A percentile compares a stretch with the other conserved stretches of the same genome.
These are phyloP conservation scores for Chymomyza fuscimana DNA, from an alignment of 2,888 invertebrate species.

Conservation along the genomic window DNA sequence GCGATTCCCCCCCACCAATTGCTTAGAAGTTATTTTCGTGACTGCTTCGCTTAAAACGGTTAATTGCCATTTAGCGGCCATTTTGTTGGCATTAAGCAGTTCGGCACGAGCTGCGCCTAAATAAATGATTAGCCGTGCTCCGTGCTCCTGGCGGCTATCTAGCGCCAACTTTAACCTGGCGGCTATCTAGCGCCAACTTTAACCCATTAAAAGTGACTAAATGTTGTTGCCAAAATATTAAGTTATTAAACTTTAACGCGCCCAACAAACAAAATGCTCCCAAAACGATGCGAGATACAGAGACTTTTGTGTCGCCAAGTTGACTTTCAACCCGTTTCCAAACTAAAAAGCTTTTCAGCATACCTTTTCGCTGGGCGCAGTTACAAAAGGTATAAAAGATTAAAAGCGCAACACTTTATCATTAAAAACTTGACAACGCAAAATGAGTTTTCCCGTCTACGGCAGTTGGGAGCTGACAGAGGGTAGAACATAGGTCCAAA, in stretches of 20 bases:
- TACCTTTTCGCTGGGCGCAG: too few species aligned
- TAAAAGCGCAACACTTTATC: constrained; percentile 68
- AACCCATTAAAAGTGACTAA: not conserved
- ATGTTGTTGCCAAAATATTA: not conserved
- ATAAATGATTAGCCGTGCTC: not conserved
- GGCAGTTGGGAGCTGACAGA: not conserved
- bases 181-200: not conserved
- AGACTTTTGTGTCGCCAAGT: not conserved
- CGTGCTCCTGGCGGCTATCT: too few species aligned
- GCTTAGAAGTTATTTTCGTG: too few species aligned
- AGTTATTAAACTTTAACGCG: constrained; percentile 8
- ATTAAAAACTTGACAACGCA: constrained; percentile 65
- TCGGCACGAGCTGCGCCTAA: not conserved
- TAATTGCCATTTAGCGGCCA: not conserved
- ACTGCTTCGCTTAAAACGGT: not conserved
- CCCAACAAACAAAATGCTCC: too few species aligned
- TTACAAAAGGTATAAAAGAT: constrained; percentile 42
- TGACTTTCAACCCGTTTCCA: not conserved
- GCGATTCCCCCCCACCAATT: too few species aligned
- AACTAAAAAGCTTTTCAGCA: not conserved
- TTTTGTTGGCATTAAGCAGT: not conserved
- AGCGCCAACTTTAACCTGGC: too few species aligned
- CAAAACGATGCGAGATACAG: not conserved
- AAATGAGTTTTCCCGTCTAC: constrained; percentile 46
- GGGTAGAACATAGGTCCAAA: not conserved